phyloP scores from a whole-genome alignment of 1,140 invertebrate genomes.

The Zaprionus capensis region DNA sequence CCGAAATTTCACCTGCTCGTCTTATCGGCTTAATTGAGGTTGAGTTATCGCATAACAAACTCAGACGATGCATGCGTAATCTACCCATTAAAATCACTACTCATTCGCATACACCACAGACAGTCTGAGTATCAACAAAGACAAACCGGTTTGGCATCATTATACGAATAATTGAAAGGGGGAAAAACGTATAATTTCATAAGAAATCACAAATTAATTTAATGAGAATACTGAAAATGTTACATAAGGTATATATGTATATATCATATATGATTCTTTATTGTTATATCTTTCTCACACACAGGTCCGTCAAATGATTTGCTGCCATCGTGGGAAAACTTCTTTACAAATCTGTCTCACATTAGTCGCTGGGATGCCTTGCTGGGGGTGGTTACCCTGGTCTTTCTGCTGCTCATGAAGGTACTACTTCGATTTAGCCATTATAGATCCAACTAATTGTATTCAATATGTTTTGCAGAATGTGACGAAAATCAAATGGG shows the following conservation, averaged over 20 bases:
- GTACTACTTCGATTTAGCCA: slow-evolving; percentile 68
- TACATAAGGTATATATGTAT: not conserved
- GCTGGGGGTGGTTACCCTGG: slow-evolving; percentile 86
- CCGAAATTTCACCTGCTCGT: not conserved
- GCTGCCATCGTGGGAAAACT: slow-evolving; percentile 86
- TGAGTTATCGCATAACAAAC: not conserved
- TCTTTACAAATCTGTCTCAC: slow-evolving; percentile 85
- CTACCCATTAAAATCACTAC: not conserved
- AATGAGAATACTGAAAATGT: not conserved
- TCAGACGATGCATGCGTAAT: not conserved
- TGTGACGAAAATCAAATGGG: slow-evolving; percentile 86
- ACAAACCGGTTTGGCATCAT: not conserved
- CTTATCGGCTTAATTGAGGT: slow-evolving; percentile 21
- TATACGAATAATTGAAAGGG: not conserved
- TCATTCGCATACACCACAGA: not conserved
- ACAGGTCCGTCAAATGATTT: slow-evolving; percentile 86
- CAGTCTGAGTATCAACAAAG: not conserved
- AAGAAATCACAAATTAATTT: not conserved
- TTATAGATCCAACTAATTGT: not conserved
- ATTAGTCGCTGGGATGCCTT: slow-evolving; percentile 85
- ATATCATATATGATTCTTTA: not conserved
- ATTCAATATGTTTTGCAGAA: slow-evolving; percentile 86
- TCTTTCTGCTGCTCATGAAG: slow-evolving; percentile 87
- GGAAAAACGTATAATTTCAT: not conserved
- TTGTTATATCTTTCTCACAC: not conserved